Evolutionary conservation across 2,113 vertebrate species (phyloP).

Genomic region (Malurus cyaneus): DNA sequence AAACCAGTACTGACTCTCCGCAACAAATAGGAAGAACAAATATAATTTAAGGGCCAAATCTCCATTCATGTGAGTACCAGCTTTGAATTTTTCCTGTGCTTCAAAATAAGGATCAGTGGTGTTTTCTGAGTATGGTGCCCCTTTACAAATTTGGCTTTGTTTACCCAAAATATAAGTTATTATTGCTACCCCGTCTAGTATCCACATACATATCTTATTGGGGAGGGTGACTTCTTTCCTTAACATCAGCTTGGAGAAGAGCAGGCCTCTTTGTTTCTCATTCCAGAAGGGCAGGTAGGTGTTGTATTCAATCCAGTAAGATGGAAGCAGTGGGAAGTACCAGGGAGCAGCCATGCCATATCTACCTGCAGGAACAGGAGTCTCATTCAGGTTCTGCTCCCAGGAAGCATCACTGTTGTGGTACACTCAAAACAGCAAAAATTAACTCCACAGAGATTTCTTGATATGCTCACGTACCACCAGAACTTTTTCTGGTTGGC

Average conservation of each 20-base stretch:
- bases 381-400: background rate
- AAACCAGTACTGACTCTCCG: background rate
- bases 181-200: background rate
- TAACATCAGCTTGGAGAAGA: slow-evolving; percentile 86
- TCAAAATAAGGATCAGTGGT: background rate
- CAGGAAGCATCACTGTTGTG: background rate
- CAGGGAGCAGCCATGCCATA: slow-evolving; percentile 89
- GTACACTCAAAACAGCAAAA: background rate
- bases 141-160: background rate
- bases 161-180: background rate
- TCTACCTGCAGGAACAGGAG: slow-evolving; percentile 77
- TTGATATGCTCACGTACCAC: background rate
- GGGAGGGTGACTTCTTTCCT: slow-evolving; percentile 71
- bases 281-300: slow-evolving; percentile 64
- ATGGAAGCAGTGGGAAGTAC: slow-evolving; percentile 91
- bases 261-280: slow-evolving; percentile 66
- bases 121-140: background rate
- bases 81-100: background rate
- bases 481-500: background rate
- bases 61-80: background rate
- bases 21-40: background rate
- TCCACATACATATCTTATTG: slow-evolving; percentile 75
- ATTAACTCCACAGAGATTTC: background rate
- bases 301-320: slow-evolving; percentile 87
- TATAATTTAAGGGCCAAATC: background rate